These are phyloP conservation scores for Anser cygnoides DNA, from an alignment of 2,113 vertebrate genomes.

Conservation along the genomic window DNA sequence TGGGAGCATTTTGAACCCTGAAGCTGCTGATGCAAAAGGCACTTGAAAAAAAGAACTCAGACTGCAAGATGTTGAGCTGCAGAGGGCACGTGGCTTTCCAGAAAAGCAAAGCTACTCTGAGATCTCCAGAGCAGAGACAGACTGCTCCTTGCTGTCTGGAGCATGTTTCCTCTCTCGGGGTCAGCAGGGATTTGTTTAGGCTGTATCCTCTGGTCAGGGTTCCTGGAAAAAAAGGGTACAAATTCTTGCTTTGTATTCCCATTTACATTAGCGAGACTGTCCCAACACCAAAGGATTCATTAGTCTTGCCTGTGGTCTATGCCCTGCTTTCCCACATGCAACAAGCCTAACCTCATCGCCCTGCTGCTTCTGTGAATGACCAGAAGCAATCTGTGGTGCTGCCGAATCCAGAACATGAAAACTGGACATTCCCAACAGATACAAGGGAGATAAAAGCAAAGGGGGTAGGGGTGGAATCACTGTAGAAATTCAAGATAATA, in stretches of 20 bases:
- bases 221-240: background rate
- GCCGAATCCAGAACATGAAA: background rate
- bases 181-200: background rate
- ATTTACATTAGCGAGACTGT: background rate
- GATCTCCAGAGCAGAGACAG: background rate
- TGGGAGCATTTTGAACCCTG: background rate
- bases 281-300: background rate
- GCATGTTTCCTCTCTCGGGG: background rate
- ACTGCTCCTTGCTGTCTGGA: background rate
- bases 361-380: background rate
- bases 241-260: background rate
- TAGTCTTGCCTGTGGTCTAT: background rate
- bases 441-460: background rate
- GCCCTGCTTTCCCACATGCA: background rate
- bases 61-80: background rate
- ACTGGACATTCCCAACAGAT: background rate
- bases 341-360: background rate
- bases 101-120: background rate
- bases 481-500: background rate
- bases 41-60: background rate
- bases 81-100: background rate
- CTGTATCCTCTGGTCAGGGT: background rate
- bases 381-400: background rate
- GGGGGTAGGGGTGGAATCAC: background rate
- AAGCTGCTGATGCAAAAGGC: background rate